A percentile compares a stretch with the other conserved stretches of the same genome.
Evolutionary conservation across 2,113 vertebrate species (phyloP).

Genomic region (Podilymbus podiceps): DNA sequence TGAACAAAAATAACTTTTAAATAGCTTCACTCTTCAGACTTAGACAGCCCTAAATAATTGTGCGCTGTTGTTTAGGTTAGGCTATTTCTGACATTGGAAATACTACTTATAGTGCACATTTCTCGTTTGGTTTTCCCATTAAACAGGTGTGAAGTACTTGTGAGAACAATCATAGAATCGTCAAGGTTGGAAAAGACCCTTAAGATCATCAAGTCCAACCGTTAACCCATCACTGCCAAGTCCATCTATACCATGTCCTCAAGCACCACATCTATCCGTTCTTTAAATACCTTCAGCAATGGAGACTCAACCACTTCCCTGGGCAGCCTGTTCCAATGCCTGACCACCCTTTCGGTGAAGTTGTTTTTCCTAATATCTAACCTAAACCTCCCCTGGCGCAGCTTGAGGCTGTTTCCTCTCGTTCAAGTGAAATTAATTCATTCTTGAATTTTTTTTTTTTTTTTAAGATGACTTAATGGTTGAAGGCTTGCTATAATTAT

Average conservation of each 20-base stretch:
- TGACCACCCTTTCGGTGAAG: too few species aligned
- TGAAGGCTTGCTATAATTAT: not conserved
- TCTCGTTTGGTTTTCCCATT: constrained; percentile 3
- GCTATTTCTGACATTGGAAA: not conserved
- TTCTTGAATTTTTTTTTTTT: not conserved
- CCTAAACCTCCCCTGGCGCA: too few species aligned
- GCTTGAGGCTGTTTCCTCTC: too few species aligned
- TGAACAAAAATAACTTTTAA: not conserved
- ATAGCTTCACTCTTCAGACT: not conserved
- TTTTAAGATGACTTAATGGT: not conserved
- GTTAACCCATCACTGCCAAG: too few species aligned
- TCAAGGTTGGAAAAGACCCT: too few species aligned
- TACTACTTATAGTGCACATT: not conserved
- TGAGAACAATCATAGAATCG: not conserved
- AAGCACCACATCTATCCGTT: too few species aligned
- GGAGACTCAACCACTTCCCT: too few species aligned
- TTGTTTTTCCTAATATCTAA: too few species aligned
- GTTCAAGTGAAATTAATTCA: not conserved
- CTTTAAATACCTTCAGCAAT: too few species aligned
- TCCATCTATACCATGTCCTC: too few species aligned
- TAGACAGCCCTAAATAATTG: not conserved
- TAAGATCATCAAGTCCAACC: too few species aligned
- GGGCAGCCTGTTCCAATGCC: too few species aligned
- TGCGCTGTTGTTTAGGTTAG: not conserved
- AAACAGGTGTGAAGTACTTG: not conserved